Conservation (phyloP, 2,113 vertebrate genomes). For the Anarhynchus alexandrinus region DNA sequence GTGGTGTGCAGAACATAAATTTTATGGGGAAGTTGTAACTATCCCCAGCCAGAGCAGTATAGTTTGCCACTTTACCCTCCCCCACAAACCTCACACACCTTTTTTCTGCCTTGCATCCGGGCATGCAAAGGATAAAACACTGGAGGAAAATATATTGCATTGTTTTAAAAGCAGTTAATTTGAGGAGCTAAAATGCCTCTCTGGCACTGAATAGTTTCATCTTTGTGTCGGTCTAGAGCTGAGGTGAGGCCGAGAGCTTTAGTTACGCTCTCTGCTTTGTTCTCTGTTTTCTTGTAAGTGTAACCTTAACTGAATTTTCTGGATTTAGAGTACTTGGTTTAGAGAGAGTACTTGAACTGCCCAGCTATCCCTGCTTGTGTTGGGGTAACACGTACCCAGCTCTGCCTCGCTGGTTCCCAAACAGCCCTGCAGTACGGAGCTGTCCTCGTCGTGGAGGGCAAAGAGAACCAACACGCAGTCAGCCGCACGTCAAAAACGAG, state of each 20-base stretch:
- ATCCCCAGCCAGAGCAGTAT: neutral
- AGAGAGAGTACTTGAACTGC: neutral
- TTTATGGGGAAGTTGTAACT: neutral
- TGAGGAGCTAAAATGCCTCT: neutral
- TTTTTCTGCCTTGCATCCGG: neutral
- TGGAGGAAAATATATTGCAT: neutral
- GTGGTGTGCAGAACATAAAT: neutral
- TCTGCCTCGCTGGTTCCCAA: neutral
- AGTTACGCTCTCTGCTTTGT: neutral
- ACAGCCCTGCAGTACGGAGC: neutral
- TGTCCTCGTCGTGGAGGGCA: neutral
- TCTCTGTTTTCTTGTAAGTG: neutral
- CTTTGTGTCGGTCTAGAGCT: neutral
- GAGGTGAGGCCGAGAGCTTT: neutral
- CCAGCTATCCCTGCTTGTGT: neutral
- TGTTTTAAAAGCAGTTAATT: neutral
- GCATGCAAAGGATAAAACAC: neutral
- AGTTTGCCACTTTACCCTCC: neutral
- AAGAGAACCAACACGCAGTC: neutral
- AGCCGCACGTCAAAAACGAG: rapidly evolving
- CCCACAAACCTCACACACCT: neutral
- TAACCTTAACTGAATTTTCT: neutral
- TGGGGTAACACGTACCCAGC: neutral
- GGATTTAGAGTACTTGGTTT: neutral
- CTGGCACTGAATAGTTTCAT: neutral